phyloP scores from a whole-genome alignment of 2,113 vertebrate genomes.

The Hymenochirus boettgeri region DNA sequence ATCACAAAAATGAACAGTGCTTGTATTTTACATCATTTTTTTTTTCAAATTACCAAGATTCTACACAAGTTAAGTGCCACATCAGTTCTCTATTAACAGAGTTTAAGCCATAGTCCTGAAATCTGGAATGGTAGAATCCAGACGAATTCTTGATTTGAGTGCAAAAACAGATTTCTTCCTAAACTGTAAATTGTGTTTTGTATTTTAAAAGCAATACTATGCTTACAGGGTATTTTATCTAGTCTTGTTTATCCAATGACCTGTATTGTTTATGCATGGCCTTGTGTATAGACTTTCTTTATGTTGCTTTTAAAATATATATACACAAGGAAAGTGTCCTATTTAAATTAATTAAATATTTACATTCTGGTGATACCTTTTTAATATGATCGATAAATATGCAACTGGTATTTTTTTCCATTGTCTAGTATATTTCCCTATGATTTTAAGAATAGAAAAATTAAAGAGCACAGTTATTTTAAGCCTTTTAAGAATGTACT shows the following conservation, averaged over 20 bases:
- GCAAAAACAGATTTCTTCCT: not conserved
- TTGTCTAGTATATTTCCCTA: too few species aligned
- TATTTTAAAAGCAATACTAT: constrained; percentile 1
- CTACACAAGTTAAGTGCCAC: not conserved
- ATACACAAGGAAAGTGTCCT: not conserved
- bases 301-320: not conserved
- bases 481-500: not conserved
- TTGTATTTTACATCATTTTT: too few species aligned
- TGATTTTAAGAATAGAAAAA: not conserved
- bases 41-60: not conserved
- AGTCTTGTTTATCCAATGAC: not conserved
- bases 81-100: not conserved
- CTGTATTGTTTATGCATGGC: not conserved
- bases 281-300: not conserved
- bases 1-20: too few species aligned
- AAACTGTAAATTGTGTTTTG: not conserved
- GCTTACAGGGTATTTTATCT: not conserved
- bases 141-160: not conserved
- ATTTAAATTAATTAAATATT: too few species aligned
- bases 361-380: not conserved
- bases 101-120: constrained; percentile 30
- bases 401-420: not conserved
- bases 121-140: not conserved
- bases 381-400: not conserved
- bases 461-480: not conserved